Conservation (phyloP, 2,113 vertebrate genomes). For the Gambusia holbrooki region DNA sequence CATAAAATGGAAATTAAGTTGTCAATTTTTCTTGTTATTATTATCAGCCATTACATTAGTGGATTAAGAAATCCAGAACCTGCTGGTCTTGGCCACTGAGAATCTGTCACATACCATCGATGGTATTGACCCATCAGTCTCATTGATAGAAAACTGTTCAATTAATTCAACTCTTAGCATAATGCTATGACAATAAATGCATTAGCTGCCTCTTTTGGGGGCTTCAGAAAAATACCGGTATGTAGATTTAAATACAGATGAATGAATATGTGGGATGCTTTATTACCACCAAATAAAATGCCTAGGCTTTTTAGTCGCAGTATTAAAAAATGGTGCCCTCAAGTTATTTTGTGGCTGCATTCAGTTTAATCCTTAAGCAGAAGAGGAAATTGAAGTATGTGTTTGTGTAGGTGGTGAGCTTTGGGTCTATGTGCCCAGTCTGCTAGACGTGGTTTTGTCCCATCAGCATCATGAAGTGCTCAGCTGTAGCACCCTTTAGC, state of each 20-base stretch:
- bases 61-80: background rate
- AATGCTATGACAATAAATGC: background rate
- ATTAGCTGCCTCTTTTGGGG: background rate
- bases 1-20: too few relatives aligned
- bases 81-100: background rate
- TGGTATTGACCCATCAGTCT: background rate
- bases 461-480: conserved; percentile 14
- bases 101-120: background rate
- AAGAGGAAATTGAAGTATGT: background rate
- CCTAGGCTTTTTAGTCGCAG: background rate
- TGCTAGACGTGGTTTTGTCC: background rate
- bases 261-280: background rate
- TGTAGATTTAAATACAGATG: background rate
- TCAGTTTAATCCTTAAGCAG: background rate
- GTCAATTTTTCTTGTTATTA: too few relatives aligned
- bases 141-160: too few relatives aligned
- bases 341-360: background rate
- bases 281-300: background rate
- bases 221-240: background rate
- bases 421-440: background rate
- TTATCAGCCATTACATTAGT: too few relatives aligned
- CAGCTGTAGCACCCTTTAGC: conserved; percentile 9
- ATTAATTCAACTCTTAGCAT: too few relatives aligned
- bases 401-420: conserved; percentile 1
- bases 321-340: background rate